phyloP scores from a whole-genome alignment of 1,140 invertebrate genomes.

The Chironomus tepperi region DNA sequence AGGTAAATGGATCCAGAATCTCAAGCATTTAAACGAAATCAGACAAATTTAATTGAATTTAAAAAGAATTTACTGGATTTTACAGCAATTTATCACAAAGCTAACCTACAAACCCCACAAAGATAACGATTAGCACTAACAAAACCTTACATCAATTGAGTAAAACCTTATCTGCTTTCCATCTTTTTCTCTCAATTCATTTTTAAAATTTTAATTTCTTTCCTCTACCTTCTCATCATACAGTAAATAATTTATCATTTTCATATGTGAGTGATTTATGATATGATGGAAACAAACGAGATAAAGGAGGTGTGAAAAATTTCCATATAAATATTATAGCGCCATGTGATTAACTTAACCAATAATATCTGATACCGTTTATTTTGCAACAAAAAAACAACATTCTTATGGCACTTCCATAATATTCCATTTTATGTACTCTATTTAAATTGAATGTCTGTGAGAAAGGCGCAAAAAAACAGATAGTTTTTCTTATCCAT shows the following conservation, averaged over 20 bases:
- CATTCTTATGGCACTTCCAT: background rate
- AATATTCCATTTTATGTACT: background rate
- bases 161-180: no score
- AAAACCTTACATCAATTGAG: no score
- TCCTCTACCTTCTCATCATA: no score
- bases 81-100: no score
- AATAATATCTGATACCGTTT: constrained; percentile 3
- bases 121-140: no score
- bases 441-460: constrained; percentile 14
- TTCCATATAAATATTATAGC: constrained; percentile 14
- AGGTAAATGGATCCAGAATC: no score
- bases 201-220: no score
- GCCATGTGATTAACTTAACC: constrained; percentile 1
- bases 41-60: no score
- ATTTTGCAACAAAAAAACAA: background rate
- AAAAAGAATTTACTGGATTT: no score
- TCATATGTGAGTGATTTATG: background rate
- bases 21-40: no score
- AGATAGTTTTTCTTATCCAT: background rate
- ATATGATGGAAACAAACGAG: constrained; percentile 1
- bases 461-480: background rate
- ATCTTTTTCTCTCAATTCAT: no score
- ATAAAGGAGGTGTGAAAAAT: constrained; percentile 8
- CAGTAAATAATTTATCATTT: background rate
- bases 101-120: no score